phyloP scores from a whole-genome alignment of 2,797 vertebrate species.

The Pangasius macronema region DNA sequence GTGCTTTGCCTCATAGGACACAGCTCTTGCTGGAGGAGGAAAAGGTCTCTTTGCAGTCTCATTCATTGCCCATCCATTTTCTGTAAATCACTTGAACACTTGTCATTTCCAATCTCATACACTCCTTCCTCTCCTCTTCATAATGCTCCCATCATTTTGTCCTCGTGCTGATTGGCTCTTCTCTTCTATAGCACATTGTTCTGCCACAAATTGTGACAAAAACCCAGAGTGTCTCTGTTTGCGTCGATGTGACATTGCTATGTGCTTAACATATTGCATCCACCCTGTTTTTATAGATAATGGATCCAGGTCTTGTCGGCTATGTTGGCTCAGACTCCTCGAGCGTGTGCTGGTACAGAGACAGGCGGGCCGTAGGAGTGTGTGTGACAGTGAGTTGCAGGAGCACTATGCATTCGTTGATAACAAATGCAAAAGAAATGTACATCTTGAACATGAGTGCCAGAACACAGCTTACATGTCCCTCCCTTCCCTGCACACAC shows the following conservation, averaged over 20 bases:
- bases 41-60: not conserved
- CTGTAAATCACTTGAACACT: not conserved
- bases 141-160: not conserved
- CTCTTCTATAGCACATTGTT: not conserved
- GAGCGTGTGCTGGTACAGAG: not conserved
- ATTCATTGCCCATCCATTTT: not conserved
- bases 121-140: not conserved
- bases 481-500: not conserved
- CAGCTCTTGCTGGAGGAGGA: not conserved
- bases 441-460: not conserved
- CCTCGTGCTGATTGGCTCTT: not conserved
- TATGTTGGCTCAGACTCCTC: conserved; percentile 24
- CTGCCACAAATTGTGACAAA: not conserved
- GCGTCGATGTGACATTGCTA: not conserved
- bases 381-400: conserved; percentile 13
- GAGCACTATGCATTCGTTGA: not conserved
- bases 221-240: not conserved
- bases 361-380: conserved; percentile 19
- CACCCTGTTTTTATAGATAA: conserved; percentile 27
- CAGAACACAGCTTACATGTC: conserved; percentile 5
- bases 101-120: conserved; percentile 8
- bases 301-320: not conserved
- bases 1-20: not conserved
- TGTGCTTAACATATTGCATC: conserved; percentile 22
- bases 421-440: conserved; percentile 43